phyloP scores from a whole-genome alignment of 2,888 invertebrate species.

The Strigamia transsilvanica region DNA sequence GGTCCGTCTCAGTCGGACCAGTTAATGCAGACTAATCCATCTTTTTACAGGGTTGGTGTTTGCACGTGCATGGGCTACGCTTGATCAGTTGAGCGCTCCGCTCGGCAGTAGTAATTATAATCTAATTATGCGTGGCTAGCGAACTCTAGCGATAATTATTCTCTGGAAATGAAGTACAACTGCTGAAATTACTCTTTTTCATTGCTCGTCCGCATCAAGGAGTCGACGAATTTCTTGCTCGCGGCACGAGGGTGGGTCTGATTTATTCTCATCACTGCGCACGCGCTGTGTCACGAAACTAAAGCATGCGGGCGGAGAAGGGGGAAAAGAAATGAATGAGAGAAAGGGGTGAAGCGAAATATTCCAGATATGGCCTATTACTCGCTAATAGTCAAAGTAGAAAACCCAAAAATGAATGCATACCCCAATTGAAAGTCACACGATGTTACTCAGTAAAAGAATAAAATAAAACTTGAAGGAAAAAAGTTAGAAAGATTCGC shows the following conservation, averaged over 20 bases:
- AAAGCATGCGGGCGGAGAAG: slow-evolving; percentile 3
- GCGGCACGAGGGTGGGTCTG: slow-evolving; percentile 39
- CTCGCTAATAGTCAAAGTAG: slow-evolving; percentile 26
- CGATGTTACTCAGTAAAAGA: not conserved
- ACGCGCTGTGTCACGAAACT: slow-evolving; percentile 34
- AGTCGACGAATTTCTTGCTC: slow-evolving; percentile 46
- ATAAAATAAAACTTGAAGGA: not conserved
- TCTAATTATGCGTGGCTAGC: slow-evolving; percentile 53
- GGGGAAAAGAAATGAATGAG: slow-evolving; percentile 26
- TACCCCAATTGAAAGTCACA: not conserved
- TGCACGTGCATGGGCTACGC: slow-evolving; percentile 27
- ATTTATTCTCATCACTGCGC: slow-evolving; percentile 49
- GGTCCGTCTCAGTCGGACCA: slow-evolving; percentile 35
- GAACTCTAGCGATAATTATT: slow-evolving; percentile 46
- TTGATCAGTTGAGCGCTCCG: slow-evolving; percentile 49
- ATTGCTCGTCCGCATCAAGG: slow-evolving; percentile 40
- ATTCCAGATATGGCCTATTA: slow-evolving; percentile 45
- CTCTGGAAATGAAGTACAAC: slow-evolving; percentile 50
- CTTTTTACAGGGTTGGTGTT: slow-evolving; percentile 22
- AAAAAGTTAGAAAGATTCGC: no score
- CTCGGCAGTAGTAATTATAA: slow-evolving; percentile 50
- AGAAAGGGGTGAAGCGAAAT: slow-evolving; percentile 43
- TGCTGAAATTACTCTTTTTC: slow-evolving; percentile 51
- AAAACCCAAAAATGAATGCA: slow-evolving; percentile 20
- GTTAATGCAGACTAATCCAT: slow-evolving; percentile 49